Evolutionary conservation across 2,113 vertebrate species (phyloP).

Genomic region (Corydoras maculifer): DNA sequence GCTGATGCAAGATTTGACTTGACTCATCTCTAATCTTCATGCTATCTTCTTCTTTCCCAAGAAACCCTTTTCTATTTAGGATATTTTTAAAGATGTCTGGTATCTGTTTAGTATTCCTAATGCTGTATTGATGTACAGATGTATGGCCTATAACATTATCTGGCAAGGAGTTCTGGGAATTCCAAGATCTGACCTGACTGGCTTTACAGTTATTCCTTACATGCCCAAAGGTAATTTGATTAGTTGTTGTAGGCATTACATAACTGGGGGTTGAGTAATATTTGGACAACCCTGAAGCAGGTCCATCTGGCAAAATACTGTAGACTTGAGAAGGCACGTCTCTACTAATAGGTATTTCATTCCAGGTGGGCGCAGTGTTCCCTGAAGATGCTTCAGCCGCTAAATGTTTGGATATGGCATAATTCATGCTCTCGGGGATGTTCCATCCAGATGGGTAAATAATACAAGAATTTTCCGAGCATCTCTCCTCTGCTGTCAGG

Average conservation of each 20-base stretch:
- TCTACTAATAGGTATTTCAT: too few species aligned
- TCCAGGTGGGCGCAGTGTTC: too few species aligned
- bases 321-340: background rate
- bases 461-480: background rate
- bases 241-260: background rate
- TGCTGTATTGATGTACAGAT: background rate
- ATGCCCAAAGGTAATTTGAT: background rate
- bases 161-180: background rate
- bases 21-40: background rate
- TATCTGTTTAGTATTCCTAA: background rate
- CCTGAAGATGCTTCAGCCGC: too few species aligned
- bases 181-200: background rate
- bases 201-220: background rate
- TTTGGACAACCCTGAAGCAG: background rate
- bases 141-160: background rate
- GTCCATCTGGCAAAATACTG: background rate
- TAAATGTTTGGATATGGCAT: background rate
- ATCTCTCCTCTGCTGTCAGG: background rate
- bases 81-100: background rate
- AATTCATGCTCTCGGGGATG: background rate
- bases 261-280: background rate
- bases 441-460: conserved; percentile 4
- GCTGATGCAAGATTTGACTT: background rate
- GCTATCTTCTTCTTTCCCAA: background rate
- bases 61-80: too few species aligned